Evolutionary conservation across 2,888 invertebrate species (phyloP).

Genomic region (Oxystoma pomonae): DNA sequence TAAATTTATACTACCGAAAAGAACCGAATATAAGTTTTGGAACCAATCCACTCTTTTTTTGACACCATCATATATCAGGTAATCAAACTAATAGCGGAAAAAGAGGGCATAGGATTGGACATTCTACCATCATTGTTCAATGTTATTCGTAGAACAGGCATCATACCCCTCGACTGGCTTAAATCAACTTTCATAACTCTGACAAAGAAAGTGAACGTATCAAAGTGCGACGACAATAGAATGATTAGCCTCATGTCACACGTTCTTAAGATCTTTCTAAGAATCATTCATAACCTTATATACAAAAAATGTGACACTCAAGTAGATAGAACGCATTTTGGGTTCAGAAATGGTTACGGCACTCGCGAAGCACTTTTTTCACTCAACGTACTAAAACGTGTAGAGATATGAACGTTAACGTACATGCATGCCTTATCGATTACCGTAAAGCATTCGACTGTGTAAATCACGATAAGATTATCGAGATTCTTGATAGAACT

Average conservation of each 20-base stretch:
- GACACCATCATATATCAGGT: too few species aligned
- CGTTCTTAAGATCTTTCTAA: conserved; percentile 5
- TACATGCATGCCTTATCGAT: neutral
- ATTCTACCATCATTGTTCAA: conserved; percentile 6
- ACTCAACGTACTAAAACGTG: conserved; percentile 3
- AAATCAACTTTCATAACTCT: conserved; percentile 4
- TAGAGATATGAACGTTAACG: conserved; percentile 4
- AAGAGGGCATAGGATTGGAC: too few species aligned
- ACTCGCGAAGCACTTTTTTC: conserved; percentile 10
- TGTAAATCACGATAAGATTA: conserved; percentile 8
- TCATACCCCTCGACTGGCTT: neutral
- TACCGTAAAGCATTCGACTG: conserved; percentile 5
- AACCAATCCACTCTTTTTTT: too few species aligned
- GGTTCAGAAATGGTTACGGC: conserved; percentile 6
- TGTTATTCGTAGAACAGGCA: neutral
- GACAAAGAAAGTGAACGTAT: neutral
- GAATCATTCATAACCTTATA: conserved; percentile 4
- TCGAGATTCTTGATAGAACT: conserved; percentile 5
- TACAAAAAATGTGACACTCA: conserved; percentile 6
- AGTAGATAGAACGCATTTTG: conserved; percentile 6
- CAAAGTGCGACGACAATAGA: neutral
- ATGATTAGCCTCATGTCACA: conserved; percentile 5
- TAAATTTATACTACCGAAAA: too few species aligned
- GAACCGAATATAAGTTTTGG: too few species aligned
- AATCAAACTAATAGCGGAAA: too few species aligned